Base-by-base conservation (phyloP, 2,888 invertebrate genomes). In the Synergus umbraculus region DNA sequence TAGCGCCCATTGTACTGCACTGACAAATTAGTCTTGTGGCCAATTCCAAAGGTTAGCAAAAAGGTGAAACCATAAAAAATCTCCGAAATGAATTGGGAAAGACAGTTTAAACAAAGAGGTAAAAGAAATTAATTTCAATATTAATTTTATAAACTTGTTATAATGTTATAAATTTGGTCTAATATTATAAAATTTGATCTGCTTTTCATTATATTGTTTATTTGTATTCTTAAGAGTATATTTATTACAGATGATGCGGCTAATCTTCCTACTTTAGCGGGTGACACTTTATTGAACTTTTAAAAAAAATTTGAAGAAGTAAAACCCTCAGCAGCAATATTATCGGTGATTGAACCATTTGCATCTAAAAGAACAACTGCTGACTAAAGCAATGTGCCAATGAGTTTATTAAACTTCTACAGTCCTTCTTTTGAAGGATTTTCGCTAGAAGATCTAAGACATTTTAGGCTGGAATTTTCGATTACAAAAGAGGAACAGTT, bases 311-410 rank as follows among this genome's bases (percentile, higher is more conserved):
- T 76, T 41, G 76, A 76, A 0, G 58, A 60, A 60, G 41, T 58
- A 29, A 54, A 76, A 15, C 60, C 76, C 2, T 29, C 37, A 13
- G 44, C 76, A 13, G 76, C 60, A 41, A 60, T 76, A 29, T 18
- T 76, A 37, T 41, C 37, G 4, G 60, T 60, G 15, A n/a, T 60
- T 5, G n/a, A 76, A 60, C 76, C 76, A 58, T 76, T 60, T 41
- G 63, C 76, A 12, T 43, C 43, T 67, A 67, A 67, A 67, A 67
- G 67, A 67, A 4, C 43, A 43, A 67, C 67, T n/a, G 2, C 63
- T 10, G 63, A 9, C 9, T 1, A 63, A 63, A 22, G 10, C 4
- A 63, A 63, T 63, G 8, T 63, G 63, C 63, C 63, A 22, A 63
- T 63, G 22, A 63, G 29, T 63, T 22, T 63, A 22, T 22, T 63